phyloP scores from a whole-genome alignment of 2,797 vertebrate genomes.

The Pyrocephalus nanus region DNA sequence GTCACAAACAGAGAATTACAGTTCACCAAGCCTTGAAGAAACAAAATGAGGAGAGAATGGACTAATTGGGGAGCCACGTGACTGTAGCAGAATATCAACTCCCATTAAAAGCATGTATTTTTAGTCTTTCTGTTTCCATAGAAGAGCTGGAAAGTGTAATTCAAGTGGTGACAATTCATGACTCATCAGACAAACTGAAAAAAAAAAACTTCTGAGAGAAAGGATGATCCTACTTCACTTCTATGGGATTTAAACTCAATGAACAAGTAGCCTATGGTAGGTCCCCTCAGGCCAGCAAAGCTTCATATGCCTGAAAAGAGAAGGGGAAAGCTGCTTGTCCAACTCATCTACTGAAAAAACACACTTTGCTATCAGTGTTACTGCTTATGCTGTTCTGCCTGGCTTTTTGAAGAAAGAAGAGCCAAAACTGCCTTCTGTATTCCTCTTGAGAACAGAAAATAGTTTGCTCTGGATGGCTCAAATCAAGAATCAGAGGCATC shows the following conservation, averaged over 20 bases:
- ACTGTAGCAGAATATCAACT: slow-evolving; percentile 41
- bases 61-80: slow-evolving; percentile 36
- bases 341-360: not conserved
- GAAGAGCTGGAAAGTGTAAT: slow-evolving; percentile 34
- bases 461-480: not conserved
- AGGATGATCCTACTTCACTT: not conserved
- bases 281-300: not conserved
- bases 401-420: not conserved
- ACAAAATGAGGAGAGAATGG: not conserved
- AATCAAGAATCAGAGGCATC: accelerated
- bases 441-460: not conserved
- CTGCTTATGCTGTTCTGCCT: not conserved
- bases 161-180: slow-evolving; percentile 31
- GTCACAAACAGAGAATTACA: slow-evolving; percentile 44
- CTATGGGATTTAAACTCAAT: not conserved
- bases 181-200: slow-evolving; percentile 36
- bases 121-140: slow-evolving; percentile 41
- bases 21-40: slow-evolving; percentile 31
- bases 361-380: not conserved
- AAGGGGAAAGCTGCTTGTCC: not conserved
- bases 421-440: not conserved
- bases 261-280: not conserved
- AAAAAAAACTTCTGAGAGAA: not conserved
- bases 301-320: not conserved
- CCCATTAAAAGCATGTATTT: slow-evolving; percentile 48